A percentile compares a stretch with the other conserved stretches of the same genome.
Evolutionary conservation across 2,113 vertebrate species (phyloP).

Genomic region (Oryctolagus cuniculus): mOryCun1.1 NC_091453.1:21371501-21372000

Average conservation of each 20-base stretch:
- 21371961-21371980: constrained; percentile 30
- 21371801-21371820: constrained; percentile 19
- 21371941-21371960: constrained; percentile 18
- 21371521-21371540: neutral
- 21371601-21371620: neutral
- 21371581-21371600: neutral
- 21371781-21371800: neutral
- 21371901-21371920: neutral
- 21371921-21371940: constrained; percentile 56
- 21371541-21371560: neutral
- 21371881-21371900: neutral
- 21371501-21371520: neutral
- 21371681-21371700: neutral
- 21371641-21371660: neutral
- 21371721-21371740: neutral
- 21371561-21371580: neutral
- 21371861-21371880: constrained; percentile 4
- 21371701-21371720: neutral
- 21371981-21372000: constrained; percentile 50
- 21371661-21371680: neutral
- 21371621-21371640: neutral
- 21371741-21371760: neutral
- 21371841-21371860: neutral
- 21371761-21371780: neutral
- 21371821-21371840: neutral